Evolutionary conservation across 2,888 invertebrate species (phyloP).

Genomic region (Meganola albula): DNA sequence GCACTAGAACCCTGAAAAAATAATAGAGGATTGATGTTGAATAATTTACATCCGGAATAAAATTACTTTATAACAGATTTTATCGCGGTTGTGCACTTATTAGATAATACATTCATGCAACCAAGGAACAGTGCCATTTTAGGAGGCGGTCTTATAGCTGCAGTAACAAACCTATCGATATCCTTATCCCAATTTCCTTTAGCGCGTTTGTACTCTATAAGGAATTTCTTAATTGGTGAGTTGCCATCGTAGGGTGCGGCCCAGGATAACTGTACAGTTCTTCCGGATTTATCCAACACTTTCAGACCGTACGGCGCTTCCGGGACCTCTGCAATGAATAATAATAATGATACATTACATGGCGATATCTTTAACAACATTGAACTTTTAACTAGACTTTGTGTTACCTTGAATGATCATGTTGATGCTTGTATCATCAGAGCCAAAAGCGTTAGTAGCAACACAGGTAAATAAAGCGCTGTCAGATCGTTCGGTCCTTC

Average conservation of each 20-base stretch:
- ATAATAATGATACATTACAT: neutral
- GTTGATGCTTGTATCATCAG: slow-evolving; percentile 96
- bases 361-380: neutral
- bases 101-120: too few relatives aligned
- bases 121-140: too few relatives aligned
- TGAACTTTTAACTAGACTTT: neutral
- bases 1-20: slow-evolving; percentile 83
- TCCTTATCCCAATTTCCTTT: slow-evolving; percentile 84
- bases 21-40: too few relatives aligned
- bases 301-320: slow-evolving; percentile 93
- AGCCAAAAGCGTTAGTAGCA: slow-evolving; percentile 95
- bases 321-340: slow-evolving; percentile 81
- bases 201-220: slow-evolving; percentile 93
- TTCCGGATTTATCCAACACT: slow-evolving; percentile 93
- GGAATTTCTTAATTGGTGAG: slow-evolving; percentile 91
- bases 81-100: too few relatives aligned
- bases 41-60: too few relatives aligned
- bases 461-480: slow-evolving; percentile 94
- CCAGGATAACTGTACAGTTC: slow-evolving; percentile 94
- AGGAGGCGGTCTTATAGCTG: too few relatives aligned
- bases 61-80: too few relatives aligned
- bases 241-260: slow-evolving; percentile 95
- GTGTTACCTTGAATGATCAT: slow-evolving; percentile 91
- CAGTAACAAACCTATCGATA: slow-evolving; percentile 81
- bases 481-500: slow-evolving; percentile 91